A percentile compares a stretch with the other conserved stretches of the same genome.
Evolutionary conservation across 2,888 invertebrate species (phyloP).

Genomic region (Archaeoteleia sp.): DNA sequence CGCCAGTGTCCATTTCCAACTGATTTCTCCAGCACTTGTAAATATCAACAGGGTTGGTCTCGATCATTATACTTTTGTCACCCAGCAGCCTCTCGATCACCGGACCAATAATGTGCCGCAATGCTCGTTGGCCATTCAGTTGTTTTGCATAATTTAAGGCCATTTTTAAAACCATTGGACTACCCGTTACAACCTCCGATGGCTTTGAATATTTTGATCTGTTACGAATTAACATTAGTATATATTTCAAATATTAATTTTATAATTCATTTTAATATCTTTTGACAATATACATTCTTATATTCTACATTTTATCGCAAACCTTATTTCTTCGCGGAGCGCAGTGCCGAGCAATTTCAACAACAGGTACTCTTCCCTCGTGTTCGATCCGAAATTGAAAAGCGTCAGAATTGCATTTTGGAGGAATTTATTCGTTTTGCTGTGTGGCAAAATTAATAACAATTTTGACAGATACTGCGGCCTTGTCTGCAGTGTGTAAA

Average conservation of each 20-base stretch:
- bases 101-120: constrained; percentile 83
- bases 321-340: constrained; percentile 83
- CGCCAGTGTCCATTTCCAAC: constrained; percentile 84
- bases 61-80: constrained; percentile 81
- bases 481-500: constrained; percentile 86
- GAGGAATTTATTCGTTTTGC: constrained; percentile 83
- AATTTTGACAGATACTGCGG: constrained; percentile 84
- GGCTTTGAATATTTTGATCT: constrained; percentile 83
- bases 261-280: no score
- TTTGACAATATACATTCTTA: no score
- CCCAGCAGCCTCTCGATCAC: constrained; percentile 81
- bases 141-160: constrained; percentile 84
- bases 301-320: no score
- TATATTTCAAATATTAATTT: no score
- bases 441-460: constrained; percentile 83
- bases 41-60: constrained; percentile 86
- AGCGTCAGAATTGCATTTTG: constrained; percentile 85
- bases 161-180: constrained; percentile 84
- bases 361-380: constrained; percentile 84
- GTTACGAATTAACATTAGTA: no score
- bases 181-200: constrained; percentile 83
- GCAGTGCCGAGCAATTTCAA: constrained; percentile 83
- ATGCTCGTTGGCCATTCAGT: constrained; percentile 80
- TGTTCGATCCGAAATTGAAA: constrained; percentile 85
- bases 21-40: constrained; percentile 87